Evolutionary conservation across 1,140 invertebrate species (phyloP).

Genomic region (Drosophila saltans): DNA sequence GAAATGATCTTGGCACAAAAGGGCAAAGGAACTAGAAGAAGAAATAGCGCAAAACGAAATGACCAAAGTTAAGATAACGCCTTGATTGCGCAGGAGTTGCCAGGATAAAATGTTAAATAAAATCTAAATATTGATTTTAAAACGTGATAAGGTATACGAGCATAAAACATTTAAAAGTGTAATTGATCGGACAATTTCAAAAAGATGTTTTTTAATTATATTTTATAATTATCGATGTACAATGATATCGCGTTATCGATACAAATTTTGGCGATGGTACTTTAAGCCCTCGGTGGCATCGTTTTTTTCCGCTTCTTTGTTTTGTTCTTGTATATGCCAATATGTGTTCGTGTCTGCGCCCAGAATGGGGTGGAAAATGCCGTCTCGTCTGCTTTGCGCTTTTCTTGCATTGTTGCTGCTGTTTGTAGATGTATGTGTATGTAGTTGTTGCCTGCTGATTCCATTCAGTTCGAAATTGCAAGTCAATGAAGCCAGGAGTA

Average conservation of each 20-base stretch:
- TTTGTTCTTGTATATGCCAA: slow-evolving; percentile 50
- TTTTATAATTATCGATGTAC: neutral
- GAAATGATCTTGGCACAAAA: slow-evolving; percentile 15
- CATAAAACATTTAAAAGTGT: neutral
- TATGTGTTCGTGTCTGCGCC: slow-evolving; percentile 14
- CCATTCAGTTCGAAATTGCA: slow-evolving; percentile 78
- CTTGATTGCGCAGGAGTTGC: neutral
- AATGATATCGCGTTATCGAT: neutral
- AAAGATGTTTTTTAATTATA: neutral
- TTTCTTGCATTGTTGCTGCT: slow-evolving; percentile 50
- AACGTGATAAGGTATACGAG: neutral
- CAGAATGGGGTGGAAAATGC: slow-evolving; percentile 68
- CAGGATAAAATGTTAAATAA: neutral
- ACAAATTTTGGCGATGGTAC: slow-evolving; percentile 1
- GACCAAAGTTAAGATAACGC: neutral
- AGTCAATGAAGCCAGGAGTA: slow-evolving; percentile 83
- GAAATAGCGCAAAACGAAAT: neutral
- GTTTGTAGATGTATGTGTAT: slow-evolving; percentile 18
- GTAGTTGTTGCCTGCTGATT: slow-evolving; percentile 16
- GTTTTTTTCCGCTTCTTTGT: slow-evolving; percentile 39
- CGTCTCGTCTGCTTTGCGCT: slow-evolving; percentile 33
- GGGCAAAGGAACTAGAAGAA: slow-evolving; percentile 6
- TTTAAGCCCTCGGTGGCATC: slow-evolving; percentile 1
- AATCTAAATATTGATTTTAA: neutral
- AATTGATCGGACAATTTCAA: neutral